Evolutionary conservation across 2,888 invertebrate genomes (phyloP), one percentile per base, ranked within the genome.

Genomic region (Orchesella flavescens): DNA sequence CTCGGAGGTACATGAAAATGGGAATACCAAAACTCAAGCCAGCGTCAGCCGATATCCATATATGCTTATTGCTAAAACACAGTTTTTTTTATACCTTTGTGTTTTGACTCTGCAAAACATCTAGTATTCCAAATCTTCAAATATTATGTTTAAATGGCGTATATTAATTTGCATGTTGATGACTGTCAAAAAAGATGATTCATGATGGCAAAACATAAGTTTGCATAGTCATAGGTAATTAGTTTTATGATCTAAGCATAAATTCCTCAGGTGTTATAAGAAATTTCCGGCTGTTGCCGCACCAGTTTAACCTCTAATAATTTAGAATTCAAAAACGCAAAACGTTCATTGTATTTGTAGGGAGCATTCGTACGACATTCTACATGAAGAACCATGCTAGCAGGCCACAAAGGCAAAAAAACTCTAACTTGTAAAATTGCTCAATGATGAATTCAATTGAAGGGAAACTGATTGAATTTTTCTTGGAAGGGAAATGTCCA

Each of bases 371-470:
- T n/a, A n/a, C n/a, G n/a, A n/a, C n/a, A n/a, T n/a, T n/a, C n/a
- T n/a, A n/a, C n/a, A n/a, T 34, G 34, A 34, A 7, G 34, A n/a
- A n/a, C n/a, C n/a, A n/a, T n/a, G 34, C 7, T 34, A 34, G 34
- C 34, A 34, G 34, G 34, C 34, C 34, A 34, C 7, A 34, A 34
- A 34, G 34, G 34, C 34, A 34, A 7, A 4, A n/a, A n/a, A n/a
- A n/a, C n/a, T n/a, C n/a, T n/a, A n/a, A n/a, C 7, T 34, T 34
- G 34, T 34, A 55, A 55, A 55, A 17, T 57, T 10, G 17, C 17
- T 19, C n/a, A 57, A 17, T 57, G 63, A 76, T 76, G 66, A 76
- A 57, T 76, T 76, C 49, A 76, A 76, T 76, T 44, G 57, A 49
- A 24, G n/a, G 65, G 57, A 76, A 76, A 76, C 19, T 66, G 21